These are phyloP conservation scores for Toxotes jaculatrix DNA, from an alignment of 2,113 vertebrate genomes.

Conservation along the genomic window DNA sequence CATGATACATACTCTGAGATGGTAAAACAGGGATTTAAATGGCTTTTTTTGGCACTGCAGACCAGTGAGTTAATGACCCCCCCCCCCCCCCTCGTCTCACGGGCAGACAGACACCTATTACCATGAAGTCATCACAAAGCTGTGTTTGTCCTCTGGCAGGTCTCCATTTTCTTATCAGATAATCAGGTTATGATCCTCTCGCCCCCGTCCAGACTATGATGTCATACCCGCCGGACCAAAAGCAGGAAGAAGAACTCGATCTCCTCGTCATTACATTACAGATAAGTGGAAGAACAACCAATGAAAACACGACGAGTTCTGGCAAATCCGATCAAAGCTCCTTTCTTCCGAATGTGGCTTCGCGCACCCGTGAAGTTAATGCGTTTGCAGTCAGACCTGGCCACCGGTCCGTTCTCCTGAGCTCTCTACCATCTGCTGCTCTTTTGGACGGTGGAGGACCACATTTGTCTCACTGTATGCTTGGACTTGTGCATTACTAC, in stretches of 20 bases:
- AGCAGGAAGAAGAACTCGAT: slow-evolving; percentile 24
- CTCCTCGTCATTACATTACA: slow-evolving; percentile 54
- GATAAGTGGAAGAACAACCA: slow-evolving; percentile 29
- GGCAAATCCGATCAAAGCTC: slow-evolving; percentile 55
- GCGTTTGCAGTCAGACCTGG: slow-evolving; percentile 49
- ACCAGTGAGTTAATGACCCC: slow-evolving; percentile 15
- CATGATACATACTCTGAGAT: not conserved
- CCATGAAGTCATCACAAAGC: slow-evolving; percentile 17
- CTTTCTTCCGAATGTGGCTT: slow-evolving; percentile 27
- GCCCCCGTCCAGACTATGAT: slow-evolving; percentile 49
- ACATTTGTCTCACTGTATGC: slow-evolving; percentile 29
- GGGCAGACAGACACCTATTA: slow-evolving; percentile 10
- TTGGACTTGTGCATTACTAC: slow-evolving; percentile 9
- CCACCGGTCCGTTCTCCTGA: slow-evolving; percentile 37
- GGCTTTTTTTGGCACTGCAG: not conserved
- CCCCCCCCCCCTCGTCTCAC: not conserved
- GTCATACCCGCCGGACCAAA: slow-evolving; percentile 28
- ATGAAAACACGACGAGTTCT: slow-evolving; percentile 31
- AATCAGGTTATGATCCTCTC: slow-evolving; percentile 44
- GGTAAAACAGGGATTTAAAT: slow-evolving; percentile 5
- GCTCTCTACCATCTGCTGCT: slow-evolving; percentile 67
- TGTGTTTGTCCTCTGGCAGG: not conserved
- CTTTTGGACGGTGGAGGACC: slow-evolving; percentile 27
- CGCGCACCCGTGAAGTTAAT: slow-evolving; percentile 34
- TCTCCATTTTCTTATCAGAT: slow-evolving; percentile 50